Conservation (phyloP, 2,888 invertebrate species). For the Xestoiulus laeticollis region DNA sequence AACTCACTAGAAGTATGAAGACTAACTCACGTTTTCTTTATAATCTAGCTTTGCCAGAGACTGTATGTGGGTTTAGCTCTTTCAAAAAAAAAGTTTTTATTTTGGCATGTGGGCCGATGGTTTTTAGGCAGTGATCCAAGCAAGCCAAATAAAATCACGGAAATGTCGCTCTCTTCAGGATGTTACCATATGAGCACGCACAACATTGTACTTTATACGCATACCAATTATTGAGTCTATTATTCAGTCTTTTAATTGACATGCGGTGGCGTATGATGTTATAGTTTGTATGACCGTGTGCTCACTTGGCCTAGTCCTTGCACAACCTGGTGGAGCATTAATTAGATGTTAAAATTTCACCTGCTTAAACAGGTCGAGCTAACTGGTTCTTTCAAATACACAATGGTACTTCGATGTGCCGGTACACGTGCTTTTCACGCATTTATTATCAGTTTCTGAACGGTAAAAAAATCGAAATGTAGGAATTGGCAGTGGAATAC, state of each 20-base stretch:
- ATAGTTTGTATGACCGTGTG: background rate
- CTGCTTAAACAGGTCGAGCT: background rate
- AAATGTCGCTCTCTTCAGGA: background rate
- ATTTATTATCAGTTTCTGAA: background rate
- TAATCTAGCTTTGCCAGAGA: background rate
- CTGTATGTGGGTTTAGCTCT: background rate
- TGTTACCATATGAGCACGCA: background rate
- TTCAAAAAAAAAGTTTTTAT: background rate
- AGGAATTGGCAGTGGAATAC: background rate
- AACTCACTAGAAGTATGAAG: slow-evolving; percentile 61
- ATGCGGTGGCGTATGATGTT: background rate
- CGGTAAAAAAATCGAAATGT: no score
- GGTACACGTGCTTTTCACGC: no score
- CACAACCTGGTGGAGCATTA: background rate
- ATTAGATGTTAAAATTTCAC: background rate
- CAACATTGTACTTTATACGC: background rate
- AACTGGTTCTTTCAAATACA: background rate
- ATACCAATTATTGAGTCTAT: background rate
- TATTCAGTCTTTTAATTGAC: background rate
- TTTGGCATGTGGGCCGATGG: background rate
- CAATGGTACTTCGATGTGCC: no score
- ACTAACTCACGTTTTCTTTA: background rate
- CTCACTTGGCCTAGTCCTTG: background rate
- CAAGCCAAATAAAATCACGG: slow-evolving; percentile 13
- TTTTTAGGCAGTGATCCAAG: slow-evolving; percentile 36